phyloP scores from a whole-genome alignment of 2,797 vertebrate genomes.

The Liasis olivaceus region DNA sequence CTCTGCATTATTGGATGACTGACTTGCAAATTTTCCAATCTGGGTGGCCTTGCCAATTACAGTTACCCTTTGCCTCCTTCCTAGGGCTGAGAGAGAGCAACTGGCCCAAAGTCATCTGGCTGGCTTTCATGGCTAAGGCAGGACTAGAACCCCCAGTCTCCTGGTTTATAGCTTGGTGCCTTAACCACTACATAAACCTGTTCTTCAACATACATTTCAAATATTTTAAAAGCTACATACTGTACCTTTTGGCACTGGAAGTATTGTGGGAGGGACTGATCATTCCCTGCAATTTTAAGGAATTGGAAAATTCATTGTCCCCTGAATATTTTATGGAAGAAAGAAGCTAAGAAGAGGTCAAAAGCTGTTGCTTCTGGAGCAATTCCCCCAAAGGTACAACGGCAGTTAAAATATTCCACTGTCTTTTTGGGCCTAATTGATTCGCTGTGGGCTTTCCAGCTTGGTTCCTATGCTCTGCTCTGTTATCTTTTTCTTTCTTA shows the following conservation, averaged over 20 bases:
- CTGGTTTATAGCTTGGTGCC: neutral
- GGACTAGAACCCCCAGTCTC: neutral
- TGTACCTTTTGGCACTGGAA: neutral
- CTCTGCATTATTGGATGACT: neutral
- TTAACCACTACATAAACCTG: neutral
- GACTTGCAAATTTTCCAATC: neutral
- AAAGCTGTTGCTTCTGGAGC: neutral
- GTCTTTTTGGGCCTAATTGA: too few relatives aligned
- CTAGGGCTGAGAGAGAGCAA: neutral
- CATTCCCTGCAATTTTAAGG: neutral
- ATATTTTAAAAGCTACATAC: neutral
- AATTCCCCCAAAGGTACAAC: neutral
- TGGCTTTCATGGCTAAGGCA: too few relatives aligned
- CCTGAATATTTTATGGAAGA: neutral
- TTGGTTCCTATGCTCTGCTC: neutral
- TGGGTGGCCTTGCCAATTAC: neutral
- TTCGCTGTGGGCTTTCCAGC: neutral
- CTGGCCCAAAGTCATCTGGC: too few relatives aligned
- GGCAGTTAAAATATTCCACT: neutral
- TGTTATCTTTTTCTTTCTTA: neutral
- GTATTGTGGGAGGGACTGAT: neutral
- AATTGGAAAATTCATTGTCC: neutral
- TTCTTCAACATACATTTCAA: neutral
- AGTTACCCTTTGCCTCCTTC: neutral
- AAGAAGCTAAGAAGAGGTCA: neutral